A percentile compares a stretch with the other conserved stretches of the same genome.
phyloP scores from a whole-genome alignment of 2,113 vertebrate species.

The Eudorcas thomsonii region DNA sequence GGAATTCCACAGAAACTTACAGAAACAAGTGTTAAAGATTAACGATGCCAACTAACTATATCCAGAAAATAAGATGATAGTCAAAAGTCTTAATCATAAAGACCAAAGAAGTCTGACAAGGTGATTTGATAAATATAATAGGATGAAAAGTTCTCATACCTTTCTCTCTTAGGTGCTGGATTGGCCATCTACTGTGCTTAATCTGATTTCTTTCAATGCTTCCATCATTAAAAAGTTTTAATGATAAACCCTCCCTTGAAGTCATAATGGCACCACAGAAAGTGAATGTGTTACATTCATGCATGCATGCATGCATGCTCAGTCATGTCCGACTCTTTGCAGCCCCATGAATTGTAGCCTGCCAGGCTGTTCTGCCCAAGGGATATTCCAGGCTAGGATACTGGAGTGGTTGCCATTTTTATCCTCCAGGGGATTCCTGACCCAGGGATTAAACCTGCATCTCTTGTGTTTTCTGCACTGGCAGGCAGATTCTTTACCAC shows the following conservation, averaged over 20 bases:
- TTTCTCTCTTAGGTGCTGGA: not conserved
- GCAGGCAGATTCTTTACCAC: not conserved
- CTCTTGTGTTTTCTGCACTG: not conserved
- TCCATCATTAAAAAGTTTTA: not conserved
- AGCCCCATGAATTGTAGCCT: not conserved
- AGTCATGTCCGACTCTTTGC: not conserved
- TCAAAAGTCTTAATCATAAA: not conserved
- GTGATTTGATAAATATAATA: not conserved
- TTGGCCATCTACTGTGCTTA: not conserved
- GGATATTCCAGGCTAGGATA: not conserved
- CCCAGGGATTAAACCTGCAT: not conserved
- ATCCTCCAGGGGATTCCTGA: not conserved
- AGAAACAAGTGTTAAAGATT: not conserved
- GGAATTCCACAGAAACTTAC: not conserved
- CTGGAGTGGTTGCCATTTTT: not conserved
- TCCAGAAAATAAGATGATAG: not conserved
- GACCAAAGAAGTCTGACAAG: not conserved
- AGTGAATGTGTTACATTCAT: not conserved
- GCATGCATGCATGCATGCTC: not conserved
- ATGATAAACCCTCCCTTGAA: not conserved
- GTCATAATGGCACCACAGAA: not conserved
- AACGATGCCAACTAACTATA: not conserved
- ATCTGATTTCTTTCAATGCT: not conserved
- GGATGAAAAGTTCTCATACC: not conserved
- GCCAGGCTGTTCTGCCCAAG: not conserved